A percentile compares a stretch with the other conserved stretches of the same genome.
phyloP scores from a whole-genome alignment of 1,140 invertebrate genomes.

The Drosophila funebris region DNA sequence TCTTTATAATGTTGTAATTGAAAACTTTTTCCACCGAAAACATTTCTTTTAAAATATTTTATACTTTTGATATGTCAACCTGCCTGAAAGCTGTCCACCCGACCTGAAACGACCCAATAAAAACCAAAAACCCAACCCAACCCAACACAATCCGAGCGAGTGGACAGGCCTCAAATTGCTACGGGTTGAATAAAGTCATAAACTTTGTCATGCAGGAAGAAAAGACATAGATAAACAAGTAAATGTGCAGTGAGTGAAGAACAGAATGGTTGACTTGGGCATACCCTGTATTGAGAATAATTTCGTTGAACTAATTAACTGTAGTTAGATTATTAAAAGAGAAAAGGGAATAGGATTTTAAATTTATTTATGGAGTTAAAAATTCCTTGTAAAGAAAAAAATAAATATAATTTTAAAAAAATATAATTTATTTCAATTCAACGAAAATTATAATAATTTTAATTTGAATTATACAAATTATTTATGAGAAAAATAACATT shows the following conservation, averaged over 20 bases:
- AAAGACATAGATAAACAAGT: conserved; percentile 12
- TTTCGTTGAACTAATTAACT: not conserved
- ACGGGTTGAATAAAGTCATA: conserved; percentile 21
- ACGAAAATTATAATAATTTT: too few relatives aligned
- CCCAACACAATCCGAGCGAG: conserved; percentile 26
- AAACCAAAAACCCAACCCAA: conserved; percentile 5
- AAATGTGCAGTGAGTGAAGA: not conserved
- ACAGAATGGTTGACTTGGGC: not conserved
- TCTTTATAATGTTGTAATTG: conserved; percentile 83
- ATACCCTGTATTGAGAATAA: not conserved
- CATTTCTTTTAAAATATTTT: conserved; percentile 81
- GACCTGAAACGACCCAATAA: conserved; percentile 8
- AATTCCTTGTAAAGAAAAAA: too few relatives aligned
- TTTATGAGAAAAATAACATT: too few relatives aligned
- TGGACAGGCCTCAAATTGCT: conserved; percentile 47
- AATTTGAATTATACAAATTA: too few relatives aligned
- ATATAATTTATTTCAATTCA: too few relatives aligned
- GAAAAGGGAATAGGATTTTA: too few relatives aligned
- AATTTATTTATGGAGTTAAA: too few relatives aligned
- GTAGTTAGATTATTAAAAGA: too few relatives aligned
- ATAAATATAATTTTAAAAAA: too few relatives aligned
- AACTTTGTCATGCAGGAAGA: conserved; percentile 24
- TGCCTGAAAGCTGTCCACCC: conserved; percentile 70
- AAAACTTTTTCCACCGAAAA: conserved; percentile 73
- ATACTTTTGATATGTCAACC: conserved; percentile 78